phyloP scores from a whole-genome alignment of 2,113 vertebrate genomes.

The Oophaga pumilio region DNA sequence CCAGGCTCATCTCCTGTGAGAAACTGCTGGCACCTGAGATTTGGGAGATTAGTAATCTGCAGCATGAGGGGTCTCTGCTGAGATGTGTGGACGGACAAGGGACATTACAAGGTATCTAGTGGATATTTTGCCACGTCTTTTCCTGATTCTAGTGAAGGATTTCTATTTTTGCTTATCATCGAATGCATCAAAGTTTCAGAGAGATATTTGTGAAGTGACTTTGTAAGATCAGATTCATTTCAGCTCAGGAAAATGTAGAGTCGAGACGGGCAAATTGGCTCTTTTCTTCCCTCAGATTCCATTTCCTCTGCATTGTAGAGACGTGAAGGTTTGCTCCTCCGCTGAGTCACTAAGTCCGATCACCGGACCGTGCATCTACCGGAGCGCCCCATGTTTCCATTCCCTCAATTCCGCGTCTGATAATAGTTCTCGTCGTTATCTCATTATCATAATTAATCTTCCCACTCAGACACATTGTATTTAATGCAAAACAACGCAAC shows the following conservation, averaged over 20 bases:
- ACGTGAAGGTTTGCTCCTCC: not conserved
- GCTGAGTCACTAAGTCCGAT: not conserved
- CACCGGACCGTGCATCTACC: not conserved
- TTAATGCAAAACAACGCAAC: not conserved
- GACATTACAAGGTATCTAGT: too few relatives aligned
- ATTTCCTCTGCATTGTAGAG: not conserved
- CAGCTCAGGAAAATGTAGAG: not conserved
- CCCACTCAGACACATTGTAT: constrained; percentile 6
- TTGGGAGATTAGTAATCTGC: too few relatives aligned
- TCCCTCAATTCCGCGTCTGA: not conserved
- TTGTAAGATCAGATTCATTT: not conserved
- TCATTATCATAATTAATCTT: constrained; percentile 41
- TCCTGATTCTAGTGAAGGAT: too few relatives aligned
- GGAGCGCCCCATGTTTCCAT: not conserved
- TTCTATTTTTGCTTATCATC: not conserved
- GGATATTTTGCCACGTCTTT: too few relatives aligned
- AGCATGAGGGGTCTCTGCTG: too few relatives aligned
- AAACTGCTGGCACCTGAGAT: too few relatives aligned
- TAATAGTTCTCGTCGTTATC: constrained; percentile 6
- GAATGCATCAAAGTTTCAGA: not conserved
- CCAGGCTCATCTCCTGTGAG: too few relatives aligned
- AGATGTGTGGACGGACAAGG: too few relatives aligned
- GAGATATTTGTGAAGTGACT: not conserved
- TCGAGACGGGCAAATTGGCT: not conserved
- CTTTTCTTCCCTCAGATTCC: not conserved